Conservation (phyloP, 2,797 vertebrate genomes). For the Microctenopoma steveboyesi region DNA sequence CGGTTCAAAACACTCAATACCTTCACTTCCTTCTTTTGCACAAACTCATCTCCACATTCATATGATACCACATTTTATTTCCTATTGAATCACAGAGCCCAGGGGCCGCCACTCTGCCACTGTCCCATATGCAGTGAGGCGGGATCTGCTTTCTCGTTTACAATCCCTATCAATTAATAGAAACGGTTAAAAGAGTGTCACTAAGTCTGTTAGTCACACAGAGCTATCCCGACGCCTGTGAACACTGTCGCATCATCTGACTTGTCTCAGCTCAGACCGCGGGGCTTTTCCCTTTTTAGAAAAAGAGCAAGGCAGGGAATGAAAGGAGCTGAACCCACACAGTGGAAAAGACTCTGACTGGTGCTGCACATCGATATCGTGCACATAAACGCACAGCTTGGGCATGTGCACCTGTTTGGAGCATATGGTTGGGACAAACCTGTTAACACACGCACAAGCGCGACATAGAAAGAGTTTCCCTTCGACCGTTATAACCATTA, state of each 20-base stretch:
- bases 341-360: slow-evolving; percentile 35
- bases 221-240: slow-evolving; percentile 44
- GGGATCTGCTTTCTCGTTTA: slow-evolving; percentile 38
- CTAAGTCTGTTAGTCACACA: slow-evolving; percentile 57
- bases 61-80: slow-evolving; percentile 8
- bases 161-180: slow-evolving; percentile 66
- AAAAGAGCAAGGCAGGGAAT: slow-evolving; percentile 36
- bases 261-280: slow-evolving; percentile 50
- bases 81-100: not conserved
- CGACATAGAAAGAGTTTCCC: slow-evolving; percentile 19
- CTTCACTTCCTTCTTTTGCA: too few species aligned
- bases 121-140: slow-evolving; percentile 23
- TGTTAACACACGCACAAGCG: slow-evolving; percentile 7
- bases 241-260: slow-evolving; percentile 62
- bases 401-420: slow-evolving; percentile 16
- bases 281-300: slow-evolving; percentile 58
- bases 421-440: slow-evolving; percentile 20
- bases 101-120: slow-evolving; percentile 13
- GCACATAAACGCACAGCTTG: slow-evolving; percentile 34
- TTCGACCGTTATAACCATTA: slow-evolving; percentile 9
- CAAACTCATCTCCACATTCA: not conserved
- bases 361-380: slow-evolving; percentile 23
- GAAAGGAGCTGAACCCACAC: slow-evolving; percentile 48
- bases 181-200: slow-evolving; percentile 61
- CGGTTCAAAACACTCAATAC: not conserved